Percentiles rank a stretch among this genome's conserved stretches.
phyloP scores from a whole-genome alignment of 2,113 vertebrate species.

The Gallinago jamesoni region DNA sequence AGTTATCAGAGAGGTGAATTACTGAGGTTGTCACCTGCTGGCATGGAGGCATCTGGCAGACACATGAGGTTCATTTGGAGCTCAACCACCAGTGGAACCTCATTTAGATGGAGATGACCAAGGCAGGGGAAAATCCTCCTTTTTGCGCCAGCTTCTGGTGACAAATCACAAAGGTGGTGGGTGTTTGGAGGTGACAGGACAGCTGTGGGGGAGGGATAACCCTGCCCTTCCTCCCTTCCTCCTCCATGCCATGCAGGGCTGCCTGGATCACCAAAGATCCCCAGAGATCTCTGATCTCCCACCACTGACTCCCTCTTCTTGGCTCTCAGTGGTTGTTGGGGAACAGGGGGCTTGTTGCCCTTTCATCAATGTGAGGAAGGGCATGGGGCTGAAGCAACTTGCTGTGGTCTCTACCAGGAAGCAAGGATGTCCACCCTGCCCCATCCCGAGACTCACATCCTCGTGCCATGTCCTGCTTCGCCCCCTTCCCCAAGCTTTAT shows the following conservation, averaged over 20 bases:
- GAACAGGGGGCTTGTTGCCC: fast-evolving
- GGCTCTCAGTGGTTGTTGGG: neutral
- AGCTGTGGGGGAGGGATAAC: neutral
- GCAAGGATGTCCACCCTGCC: neutral
- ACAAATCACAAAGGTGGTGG: neutral
- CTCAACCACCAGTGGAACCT: constrained; percentile 36
- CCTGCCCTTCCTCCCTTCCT: neutral
- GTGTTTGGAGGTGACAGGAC: neutral
- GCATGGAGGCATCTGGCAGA: constrained; percentile 10
- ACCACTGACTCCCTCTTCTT: neutral
- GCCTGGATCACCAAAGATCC: neutral
- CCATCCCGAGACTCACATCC: neutral
- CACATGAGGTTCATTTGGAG: constrained; percentile 31
- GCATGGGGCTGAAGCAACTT: neutral
- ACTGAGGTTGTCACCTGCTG: neutral
- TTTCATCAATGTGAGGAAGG: neutral
- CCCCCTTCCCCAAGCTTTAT: neutral
- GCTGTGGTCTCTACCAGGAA: neutral
- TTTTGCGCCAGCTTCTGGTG: constrained; percentile 22
- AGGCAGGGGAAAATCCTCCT: constrained; percentile 20
- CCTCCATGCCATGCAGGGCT: neutral
- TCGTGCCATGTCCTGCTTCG: neutral
- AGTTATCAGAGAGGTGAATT: neutral
- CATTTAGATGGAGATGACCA: constrained; percentile 60
- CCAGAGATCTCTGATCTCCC: neutral